Conservation (phyloP, 2,888 invertebrate genomes). For the Deilephila elpenor region DNA sequence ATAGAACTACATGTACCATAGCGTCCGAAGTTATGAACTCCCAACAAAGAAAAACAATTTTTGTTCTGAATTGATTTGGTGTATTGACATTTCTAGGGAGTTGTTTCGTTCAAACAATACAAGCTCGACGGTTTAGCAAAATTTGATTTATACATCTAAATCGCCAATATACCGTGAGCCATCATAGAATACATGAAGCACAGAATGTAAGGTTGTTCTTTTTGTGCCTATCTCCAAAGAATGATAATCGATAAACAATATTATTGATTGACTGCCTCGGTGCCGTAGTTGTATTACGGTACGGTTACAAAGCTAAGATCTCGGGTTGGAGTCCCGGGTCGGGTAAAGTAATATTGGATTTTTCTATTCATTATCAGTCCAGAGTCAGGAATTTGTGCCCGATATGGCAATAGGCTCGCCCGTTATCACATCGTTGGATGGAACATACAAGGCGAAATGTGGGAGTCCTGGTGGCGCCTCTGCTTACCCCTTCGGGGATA, state of each 20-base stretch:
- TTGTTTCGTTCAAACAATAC: slow-evolving; percentile 33
- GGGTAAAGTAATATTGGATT: no score
- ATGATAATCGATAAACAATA: background rate
- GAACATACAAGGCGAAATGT: no score
- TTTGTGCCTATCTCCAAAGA: background rate
- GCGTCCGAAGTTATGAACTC: background rate
- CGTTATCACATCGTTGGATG: no score
- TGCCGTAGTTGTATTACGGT: no score
- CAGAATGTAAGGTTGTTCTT: background rate
- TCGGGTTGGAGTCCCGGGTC: no score
- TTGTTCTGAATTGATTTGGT: slow-evolving; percentile 3
- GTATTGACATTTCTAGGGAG: slow-evolving; percentile 28
- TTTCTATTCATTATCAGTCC: no score
- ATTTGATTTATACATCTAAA: slow-evolving; percentile 64
- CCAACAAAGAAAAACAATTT: background rate
- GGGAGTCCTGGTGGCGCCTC: no score
- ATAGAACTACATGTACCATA: background rate
- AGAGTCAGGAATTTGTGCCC: no score
- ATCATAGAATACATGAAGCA: slow-evolving; percentile 44
- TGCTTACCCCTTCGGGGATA: no score
- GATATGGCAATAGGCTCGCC: no score
- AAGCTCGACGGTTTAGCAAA: slow-evolving; percentile 53
- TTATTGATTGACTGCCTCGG: no score
- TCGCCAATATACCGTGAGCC: slow-evolving; percentile 59
- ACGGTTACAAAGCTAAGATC: no score